These are phyloP conservation scores for Diploptera punctata DNA, from an alignment of 2,888 invertebrate species.

Conservation along the genomic window DNA sequence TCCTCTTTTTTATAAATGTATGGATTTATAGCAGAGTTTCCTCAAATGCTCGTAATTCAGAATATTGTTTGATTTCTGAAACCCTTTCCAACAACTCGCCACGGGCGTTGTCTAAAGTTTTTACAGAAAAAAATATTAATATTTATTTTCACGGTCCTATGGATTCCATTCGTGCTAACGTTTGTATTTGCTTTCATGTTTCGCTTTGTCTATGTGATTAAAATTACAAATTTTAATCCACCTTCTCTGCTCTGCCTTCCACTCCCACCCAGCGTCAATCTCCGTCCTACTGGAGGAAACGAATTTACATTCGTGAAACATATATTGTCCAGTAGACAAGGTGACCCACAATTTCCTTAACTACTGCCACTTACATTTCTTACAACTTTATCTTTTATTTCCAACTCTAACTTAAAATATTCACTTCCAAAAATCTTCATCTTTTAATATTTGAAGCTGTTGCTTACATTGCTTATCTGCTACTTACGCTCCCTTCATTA, in stretches of 20 bases:
- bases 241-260: slow-evolving; percentile 17
- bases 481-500: too few species aligned
- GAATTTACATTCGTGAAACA: slow-evolving; percentile 16
- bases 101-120: slow-evolving; percentile 13
- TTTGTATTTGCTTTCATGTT: slow-evolving; percentile 29
- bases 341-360: too few species aligned
- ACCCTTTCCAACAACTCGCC: background rate
- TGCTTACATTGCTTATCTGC: too few species aligned
- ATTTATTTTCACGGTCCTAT: slow-evolving; percentile 27
- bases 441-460: too few species aligned
- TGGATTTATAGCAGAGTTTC: background rate
- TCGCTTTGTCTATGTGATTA: slow-evolving; percentile 39
- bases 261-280: slow-evolving; percentile 7
- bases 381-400: too few species aligned
- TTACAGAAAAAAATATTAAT: slow-evolving; percentile 16
- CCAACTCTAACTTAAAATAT: too few species aligned
- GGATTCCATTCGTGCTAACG: slow-evolving; percentile 3
- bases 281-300: slow-evolving; percentile 1
- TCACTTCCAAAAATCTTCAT: too few species aligned
- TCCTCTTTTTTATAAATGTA: background rate
- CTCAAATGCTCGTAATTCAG: background rate
- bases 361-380: too few species aligned
- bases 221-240: slow-evolving; percentile 40
- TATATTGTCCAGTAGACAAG: too few species aligned
- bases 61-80: background rate